Evolutionary conservation across 2,888 invertebrate species (phyloP), one percentile per base, ranked within the genome.

Genomic region (Phlogophora meticulosa): DNA sequence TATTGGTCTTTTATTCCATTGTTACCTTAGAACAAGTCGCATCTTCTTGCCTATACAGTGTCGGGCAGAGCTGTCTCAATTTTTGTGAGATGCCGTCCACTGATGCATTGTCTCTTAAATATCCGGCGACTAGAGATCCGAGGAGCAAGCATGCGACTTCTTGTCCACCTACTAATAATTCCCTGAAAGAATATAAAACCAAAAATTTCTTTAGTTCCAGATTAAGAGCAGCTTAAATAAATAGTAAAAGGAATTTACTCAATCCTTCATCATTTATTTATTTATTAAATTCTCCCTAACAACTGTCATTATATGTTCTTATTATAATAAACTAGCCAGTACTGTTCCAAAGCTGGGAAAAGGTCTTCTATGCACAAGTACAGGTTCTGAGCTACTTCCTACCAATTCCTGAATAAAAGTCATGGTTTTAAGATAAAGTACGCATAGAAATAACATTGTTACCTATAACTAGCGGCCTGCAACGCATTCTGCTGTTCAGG

Each of bases 91-190:
- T 98, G 1, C 98, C 97, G 88, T 98, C 98, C 2, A 99, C 98
- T 1, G 98, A 98, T 0, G 99, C 99, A 89, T 99, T 98, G 90
- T 99, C 99, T 64, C 98, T 98, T 20, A 99, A 96, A 93, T 99
- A 99, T 67, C 98, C 97, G 81, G 98, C 98, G 57, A 99, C 98
- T 15, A 99, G 94, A 53, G 98, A 97, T 42, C 98, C 97, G 24
- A 99, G 97, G 20, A 99, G 95, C 69, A 97, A 93, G 40, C 94
- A 93, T 1, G 95, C 95, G 13, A 96, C 94, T 84, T 96, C 98
- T 87, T 97, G 97, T 0, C 98, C 98, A 76, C 97, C 97, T 45
- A 98, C 96, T 65, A 98, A 96, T 55, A 98, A 93, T 88, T 98
- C 98, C 84, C 98, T 97, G 82, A 52, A 85, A 84, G 52, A 52